phyloP scores from a whole-genome alignment of 1,140 invertebrate species.

The Musca vetustissima region DNA sequence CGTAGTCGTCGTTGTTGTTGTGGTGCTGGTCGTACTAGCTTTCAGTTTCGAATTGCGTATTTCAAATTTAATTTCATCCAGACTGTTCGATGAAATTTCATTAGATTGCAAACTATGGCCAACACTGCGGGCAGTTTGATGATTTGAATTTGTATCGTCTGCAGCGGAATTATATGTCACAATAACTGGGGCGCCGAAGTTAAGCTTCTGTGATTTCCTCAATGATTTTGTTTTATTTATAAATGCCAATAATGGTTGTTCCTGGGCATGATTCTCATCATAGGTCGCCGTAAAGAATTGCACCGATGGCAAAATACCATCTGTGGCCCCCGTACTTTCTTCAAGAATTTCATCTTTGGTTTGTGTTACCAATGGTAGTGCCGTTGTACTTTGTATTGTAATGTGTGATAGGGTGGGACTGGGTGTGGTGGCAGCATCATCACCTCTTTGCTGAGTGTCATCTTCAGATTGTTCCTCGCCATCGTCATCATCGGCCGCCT shows the following conservation, averaged over 20 bases:
- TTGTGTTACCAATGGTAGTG: slow-evolving; percentile 52
- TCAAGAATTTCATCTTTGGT: slow-evolving; percentile 47
- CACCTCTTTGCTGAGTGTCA: slow-evolving; percentile 33
- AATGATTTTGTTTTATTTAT: slow-evolving; percentile 49
- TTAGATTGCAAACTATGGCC: slow-evolving; percentile 41
- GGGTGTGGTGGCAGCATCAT: slow-evolving; percentile 26
- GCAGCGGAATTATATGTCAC: background rate
- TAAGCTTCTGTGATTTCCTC: slow-evolving; percentile 42
- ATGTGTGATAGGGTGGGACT: slow-evolving; percentile 27
- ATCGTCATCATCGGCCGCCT: slow-evolving; percentile 39
- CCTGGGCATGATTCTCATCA: slow-evolving; percentile 47
- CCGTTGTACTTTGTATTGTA: slow-evolving; percentile 39
- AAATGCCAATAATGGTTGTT: slow-evolving; percentile 46
- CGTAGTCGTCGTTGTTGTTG: slow-evolving; percentile 59
- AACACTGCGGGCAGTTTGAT: slow-evolving; percentile 43
- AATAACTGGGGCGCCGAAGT: slow-evolving; percentile 6
- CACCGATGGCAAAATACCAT: slow-evolving; percentile 45
- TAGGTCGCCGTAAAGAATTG: slow-evolving; percentile 53
- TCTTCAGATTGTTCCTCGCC: slow-evolving; percentile 16
- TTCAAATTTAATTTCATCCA: slow-evolving; percentile 51
- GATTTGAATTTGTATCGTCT: slow-evolving; percentile 28
- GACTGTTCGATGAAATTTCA: slow-evolving; percentile 42
- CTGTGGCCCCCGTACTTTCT: slow-evolving; percentile 42
- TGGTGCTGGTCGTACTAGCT: slow-evolving; percentile 55
- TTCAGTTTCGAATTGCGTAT: slow-evolving; percentile 42